Percentiles rank a stretch among this genome's conserved stretches.
These are phyloP conservation scores for Hemicentrotus pulcherrimus DNA, from an alignment of 35 echinoderm and acorn worm genomes.

Conservation along the genomic window DNA sequence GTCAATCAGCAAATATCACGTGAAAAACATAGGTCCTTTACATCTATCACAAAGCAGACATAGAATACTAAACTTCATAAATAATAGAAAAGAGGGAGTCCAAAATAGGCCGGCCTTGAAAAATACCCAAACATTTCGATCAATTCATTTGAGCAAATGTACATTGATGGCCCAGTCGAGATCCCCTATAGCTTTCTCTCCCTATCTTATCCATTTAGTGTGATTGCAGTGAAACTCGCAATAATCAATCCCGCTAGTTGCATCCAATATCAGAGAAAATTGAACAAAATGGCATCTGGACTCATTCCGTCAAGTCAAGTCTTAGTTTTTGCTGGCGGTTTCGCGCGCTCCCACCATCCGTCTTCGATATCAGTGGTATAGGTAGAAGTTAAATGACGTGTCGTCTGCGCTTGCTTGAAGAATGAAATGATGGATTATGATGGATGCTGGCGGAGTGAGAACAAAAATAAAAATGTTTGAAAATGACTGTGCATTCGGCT, in stretches of 20 bases:
- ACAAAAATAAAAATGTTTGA: neutral
- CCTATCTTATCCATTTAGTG: neutral
- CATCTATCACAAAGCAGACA: neutral
- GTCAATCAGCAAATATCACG: neutral
- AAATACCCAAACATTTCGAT: neutral
- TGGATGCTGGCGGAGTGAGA: neutral
- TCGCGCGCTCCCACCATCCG: neutral
- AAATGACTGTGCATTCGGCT: neutral
- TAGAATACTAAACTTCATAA: neutral
- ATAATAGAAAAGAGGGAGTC: neutral
- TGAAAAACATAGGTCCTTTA: neutral
- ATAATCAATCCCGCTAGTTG: neutral
- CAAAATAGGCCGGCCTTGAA: neutral
- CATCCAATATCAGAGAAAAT: neutral
- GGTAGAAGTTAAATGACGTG: neutral
- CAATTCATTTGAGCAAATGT: neutral
- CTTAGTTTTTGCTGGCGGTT: neutral
- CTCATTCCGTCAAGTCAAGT: neutral
- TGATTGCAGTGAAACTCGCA: neutral
- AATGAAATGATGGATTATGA: neutral
- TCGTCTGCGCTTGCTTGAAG: neutral
- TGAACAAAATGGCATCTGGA: neutral
- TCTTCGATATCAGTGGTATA: constrained; percentile 2
- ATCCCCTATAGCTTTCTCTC: neutral
- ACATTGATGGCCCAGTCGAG: neutral